Evolutionary conservation across 2,113 vertebrate species (phyloP).

Genomic region (Chrysemys picta): DNA sequence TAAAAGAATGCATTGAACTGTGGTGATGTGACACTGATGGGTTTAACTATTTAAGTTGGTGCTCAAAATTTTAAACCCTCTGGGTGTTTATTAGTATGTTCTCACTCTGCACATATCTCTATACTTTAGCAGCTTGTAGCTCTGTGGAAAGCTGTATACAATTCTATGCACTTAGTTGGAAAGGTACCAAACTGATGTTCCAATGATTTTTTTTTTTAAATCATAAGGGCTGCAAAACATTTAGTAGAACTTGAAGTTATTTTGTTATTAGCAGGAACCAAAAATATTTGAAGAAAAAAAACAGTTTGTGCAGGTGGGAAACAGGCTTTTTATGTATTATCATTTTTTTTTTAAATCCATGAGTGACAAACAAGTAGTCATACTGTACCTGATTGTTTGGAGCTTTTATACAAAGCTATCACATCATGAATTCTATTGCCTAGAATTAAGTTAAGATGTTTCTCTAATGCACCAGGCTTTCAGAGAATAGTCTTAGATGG

Average conservation of each 20-base stretch:
- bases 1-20: background rate
- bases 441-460: conserved; percentile 14
- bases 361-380: background rate
- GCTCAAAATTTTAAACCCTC: too few species aligned
- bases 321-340: background rate
- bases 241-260: background rate
- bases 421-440: background rate
- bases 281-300: background rate
- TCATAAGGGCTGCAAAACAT: background rate
- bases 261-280: background rate
- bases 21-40: too few species aligned
- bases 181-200: background rate
- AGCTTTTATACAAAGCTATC: background rate
- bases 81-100: background rate
- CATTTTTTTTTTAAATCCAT: background rate
- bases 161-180: background rate
- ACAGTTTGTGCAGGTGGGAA: background rate
- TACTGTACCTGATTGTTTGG: background rate
- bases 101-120: background rate
- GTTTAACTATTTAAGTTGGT: background rate
- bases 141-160: background rate
- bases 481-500: background rate
- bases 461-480: background rate
- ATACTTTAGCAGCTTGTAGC: background rate
- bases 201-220: background rate